Percentiles rank a stretch among this genome's conserved stretches.
Evolutionary conservation across 2,888 invertebrate genomes (phyloP).

Genomic region (Pherbina coryleti): DNA sequence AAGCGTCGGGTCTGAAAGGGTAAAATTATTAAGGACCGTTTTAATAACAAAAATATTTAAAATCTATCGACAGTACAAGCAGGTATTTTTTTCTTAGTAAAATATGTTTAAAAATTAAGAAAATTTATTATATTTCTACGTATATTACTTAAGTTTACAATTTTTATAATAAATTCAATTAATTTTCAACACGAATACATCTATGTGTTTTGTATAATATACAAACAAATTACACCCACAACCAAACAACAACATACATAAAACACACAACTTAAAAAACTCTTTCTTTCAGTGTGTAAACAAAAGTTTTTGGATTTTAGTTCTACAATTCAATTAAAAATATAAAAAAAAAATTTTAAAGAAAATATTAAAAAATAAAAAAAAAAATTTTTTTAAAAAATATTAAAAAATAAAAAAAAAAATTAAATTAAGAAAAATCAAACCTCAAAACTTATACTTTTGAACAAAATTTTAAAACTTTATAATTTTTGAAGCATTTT

Average conservation of each 20-base stretch:
- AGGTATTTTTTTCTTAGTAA: too few relatives aligned
- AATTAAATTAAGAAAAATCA: conserved; percentile 39
- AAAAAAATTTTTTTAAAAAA: too few relatives aligned
- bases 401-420: conserved; percentile 35
- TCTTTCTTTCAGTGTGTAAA: conserved; percentile 18
- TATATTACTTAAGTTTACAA: not conserved
- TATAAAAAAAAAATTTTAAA: too few relatives aligned
- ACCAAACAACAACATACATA: conserved; percentile 42
- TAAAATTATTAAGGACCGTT: too few relatives aligned
- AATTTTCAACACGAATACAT: conserved; percentile 54
- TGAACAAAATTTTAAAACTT: conserved; percentile 37
- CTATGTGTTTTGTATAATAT: not conserved
- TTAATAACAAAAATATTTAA: too few relatives aligned
- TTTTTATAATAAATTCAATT: conserved; percentile 69
- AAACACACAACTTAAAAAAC: not conserved
- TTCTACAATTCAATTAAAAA: conserved; percentile 42
- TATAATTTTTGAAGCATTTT: conserved; percentile 66
- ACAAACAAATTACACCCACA: conserved; percentile 17
- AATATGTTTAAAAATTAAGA: too few relatives aligned
- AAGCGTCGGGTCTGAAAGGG: too few relatives aligned
- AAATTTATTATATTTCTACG: too few relatives aligned
- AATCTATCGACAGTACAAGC: too few relatives aligned
- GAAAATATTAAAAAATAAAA: conserved; percentile 18
- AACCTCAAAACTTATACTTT: not conserved
- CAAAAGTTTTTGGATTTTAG: conserved; percentile 43